A percentile compares a stretch with the other conserved stretches of the same genome.
These are phyloP conservation scores for Phortica magna DNA, from an alignment of 2,888 invertebrate genomes.

Conservation along the genomic window DNA sequence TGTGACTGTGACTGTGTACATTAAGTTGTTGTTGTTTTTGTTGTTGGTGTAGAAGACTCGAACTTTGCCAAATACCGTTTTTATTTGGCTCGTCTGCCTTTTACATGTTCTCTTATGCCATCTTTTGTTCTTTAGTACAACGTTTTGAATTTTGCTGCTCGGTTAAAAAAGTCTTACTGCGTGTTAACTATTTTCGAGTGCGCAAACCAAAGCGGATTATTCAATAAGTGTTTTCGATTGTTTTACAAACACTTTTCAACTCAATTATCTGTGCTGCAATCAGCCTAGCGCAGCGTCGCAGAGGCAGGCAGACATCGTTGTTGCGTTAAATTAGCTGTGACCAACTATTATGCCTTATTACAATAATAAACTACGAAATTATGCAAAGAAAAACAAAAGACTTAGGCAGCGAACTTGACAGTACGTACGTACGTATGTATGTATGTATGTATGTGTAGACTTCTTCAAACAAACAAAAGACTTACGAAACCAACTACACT, in stretches of 20 bases:
- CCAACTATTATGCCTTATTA: not conserved
- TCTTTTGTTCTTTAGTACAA: not conserved
- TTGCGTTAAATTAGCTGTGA: conserved; percentile 6
- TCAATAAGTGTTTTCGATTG: not conserved
- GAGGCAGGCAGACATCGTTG: no score
- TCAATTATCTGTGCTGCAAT: not conserved
- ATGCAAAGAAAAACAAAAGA: conserved; percentile 48
- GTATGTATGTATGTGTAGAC: not conserved
- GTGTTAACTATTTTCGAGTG: not conserved
- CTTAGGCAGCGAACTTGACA: conserved; percentile 55
- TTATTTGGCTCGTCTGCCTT: conserved; percentile 10
- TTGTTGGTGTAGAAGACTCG: no score
- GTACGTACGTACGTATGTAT: not conserved
- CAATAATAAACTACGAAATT: not conserved
- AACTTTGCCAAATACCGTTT: conserved; percentile 27
- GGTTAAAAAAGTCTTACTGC: not conserved
- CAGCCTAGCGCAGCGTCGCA: not conserved
- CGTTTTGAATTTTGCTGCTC: not conserved
- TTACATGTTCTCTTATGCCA: not conserved
- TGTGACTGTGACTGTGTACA: not conserved
- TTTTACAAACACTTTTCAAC: not conserved
- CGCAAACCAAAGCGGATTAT: not conserved
- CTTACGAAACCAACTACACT: not conserved
- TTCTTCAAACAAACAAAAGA: not conserved
- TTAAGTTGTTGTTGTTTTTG: not conserved